Conservation (phyloP, 2,113 vertebrate species). For the Alligator sinensis region DNA sequence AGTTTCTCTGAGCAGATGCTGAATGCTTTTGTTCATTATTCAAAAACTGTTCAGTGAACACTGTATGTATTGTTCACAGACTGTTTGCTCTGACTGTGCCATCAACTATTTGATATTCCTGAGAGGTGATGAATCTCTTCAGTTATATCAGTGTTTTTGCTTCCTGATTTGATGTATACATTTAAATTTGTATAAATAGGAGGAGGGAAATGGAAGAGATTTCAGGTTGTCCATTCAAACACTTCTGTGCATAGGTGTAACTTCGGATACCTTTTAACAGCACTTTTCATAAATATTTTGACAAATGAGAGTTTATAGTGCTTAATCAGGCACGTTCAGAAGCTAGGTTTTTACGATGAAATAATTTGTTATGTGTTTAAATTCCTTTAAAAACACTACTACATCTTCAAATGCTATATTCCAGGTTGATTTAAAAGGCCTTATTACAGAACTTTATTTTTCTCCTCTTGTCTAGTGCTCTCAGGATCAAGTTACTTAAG, state of each 20-base stretch:
- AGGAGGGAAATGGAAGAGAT: neutral
- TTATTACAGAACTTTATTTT: neutral
- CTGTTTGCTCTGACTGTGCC: neutral
- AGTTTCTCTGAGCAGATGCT: neutral
- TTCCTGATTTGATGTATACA: neutral
- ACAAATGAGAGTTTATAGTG: neutral
- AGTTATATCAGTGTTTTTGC: neutral
- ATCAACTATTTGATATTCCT: neutral
- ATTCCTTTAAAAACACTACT: neutral
- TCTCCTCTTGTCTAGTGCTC: neutral
- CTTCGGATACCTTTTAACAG: neutral
- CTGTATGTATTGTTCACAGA: neutral
- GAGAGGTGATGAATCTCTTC: neutral
- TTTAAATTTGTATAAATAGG: neutral
- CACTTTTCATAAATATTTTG: neutral
- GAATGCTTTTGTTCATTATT: neutral
- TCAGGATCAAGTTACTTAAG: neutral
- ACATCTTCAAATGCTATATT: neutral
- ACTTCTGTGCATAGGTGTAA: neutral
- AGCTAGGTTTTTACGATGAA: neutral
- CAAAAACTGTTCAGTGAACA: neutral
- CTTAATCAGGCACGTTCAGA: neutral
- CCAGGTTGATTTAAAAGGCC: neutral
- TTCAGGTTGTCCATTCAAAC: conserved; percentile 19
- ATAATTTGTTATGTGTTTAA: neutral